phyloP scores from a whole-genome alignment of 2,888 invertebrate species.

The Aphodius granarius region DNA sequence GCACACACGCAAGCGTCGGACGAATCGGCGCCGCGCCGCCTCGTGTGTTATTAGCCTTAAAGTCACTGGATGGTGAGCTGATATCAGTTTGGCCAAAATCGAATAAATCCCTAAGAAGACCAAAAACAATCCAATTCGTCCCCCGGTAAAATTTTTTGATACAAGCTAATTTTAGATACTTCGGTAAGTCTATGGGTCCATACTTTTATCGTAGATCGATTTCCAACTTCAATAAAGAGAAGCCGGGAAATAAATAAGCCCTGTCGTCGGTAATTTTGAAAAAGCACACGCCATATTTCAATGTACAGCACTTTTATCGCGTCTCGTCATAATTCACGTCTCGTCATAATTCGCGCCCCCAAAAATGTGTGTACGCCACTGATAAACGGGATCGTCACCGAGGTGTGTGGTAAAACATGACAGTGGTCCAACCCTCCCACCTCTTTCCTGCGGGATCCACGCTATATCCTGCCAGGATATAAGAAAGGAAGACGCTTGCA shows the following conservation, averaged over 20 bases:
- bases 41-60: no score
- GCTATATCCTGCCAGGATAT: background rate
- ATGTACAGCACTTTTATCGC: background rate
- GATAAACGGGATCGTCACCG: background rate
- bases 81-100: no score
- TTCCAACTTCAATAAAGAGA: background rate
- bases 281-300: background rate
- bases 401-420: background rate
- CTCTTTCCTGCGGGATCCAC: background rate
- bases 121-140: no score
- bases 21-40: no score
- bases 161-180: no score
- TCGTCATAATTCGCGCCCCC: background rate
- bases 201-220: background rate
- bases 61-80: no score
- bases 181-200: background rate
- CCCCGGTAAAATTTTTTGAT: no score
- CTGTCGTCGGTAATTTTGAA: background rate
- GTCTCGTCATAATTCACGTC: background rate
- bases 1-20: no score
- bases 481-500: background rate
- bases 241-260: background rate
- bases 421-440: background rate
- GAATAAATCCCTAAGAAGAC: no score
- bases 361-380: background rate